Evolutionary conservation across 2,113 vertebrate genomes (phyloP).

Genomic region (Ornithorhynchus anatinus): DNA sequence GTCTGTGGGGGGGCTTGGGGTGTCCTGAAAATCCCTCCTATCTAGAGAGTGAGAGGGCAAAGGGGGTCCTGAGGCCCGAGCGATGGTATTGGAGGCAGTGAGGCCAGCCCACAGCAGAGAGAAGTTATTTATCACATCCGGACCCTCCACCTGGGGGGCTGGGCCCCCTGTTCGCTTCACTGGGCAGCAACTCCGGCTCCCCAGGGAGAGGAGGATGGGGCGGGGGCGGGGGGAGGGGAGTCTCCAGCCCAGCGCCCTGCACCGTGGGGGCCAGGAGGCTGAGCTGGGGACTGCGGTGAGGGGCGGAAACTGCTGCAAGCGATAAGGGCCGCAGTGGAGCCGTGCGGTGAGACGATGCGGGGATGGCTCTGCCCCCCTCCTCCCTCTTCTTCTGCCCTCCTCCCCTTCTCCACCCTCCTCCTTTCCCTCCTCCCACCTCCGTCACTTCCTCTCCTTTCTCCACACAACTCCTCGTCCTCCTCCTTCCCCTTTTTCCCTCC

Average conservation of each 20-base stretch:
- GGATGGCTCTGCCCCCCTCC: neutral
- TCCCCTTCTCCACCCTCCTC: neutral
- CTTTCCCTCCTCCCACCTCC: neutral
- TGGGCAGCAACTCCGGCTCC: neutral
- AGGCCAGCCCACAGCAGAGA: too few species aligned
- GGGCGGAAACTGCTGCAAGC: slow-evolving; percentile 50
- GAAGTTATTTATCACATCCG: slow-evolving; percentile 39
- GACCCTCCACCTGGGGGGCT: slow-evolving; percentile 35
- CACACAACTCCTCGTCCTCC: neutral
- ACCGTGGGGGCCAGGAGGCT: neutral
- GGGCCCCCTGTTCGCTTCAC: slow-evolving; percentile 6
- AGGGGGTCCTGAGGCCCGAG: too few species aligned
- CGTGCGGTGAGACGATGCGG: slow-evolving; percentile 46
- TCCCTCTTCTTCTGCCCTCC: neutral
- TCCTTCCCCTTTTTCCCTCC: neutral
- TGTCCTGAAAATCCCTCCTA: too few species aligned
- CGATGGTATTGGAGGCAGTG: too few species aligned
- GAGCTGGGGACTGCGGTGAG: neutral
- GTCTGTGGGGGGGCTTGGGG: too few species aligned
- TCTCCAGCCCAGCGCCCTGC: neutral
- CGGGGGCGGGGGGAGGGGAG: neutral
- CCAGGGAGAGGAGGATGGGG: neutral
- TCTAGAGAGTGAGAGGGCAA: too few species aligned
- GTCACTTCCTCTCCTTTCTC: neutral
- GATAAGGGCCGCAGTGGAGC: slow-evolving; percentile 50